Base-by-base conservation (phyloP, 2,113 vertebrate genomes). In the Hemibagrus wyckioides region DNA sequence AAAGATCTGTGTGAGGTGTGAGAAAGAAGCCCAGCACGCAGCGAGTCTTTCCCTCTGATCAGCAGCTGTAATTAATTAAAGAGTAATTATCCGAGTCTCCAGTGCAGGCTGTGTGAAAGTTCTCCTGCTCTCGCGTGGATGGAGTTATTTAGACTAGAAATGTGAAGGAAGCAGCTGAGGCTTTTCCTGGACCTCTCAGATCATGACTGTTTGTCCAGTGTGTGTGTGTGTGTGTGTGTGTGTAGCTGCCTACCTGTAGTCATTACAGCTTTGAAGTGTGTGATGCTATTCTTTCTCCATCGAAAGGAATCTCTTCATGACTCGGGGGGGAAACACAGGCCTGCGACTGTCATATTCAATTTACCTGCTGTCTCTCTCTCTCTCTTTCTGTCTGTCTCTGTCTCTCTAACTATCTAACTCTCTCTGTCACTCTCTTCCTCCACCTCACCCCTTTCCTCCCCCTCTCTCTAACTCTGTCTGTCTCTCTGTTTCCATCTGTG, bases 51-150 rank as follows among this genome's bases (percentile, higher is more conserved):
- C 48, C 48, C 50, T 57, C 77, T 23, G 77, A 56, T 80, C 50
- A 57, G 52, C 50, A 56, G 19, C 19, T 80, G 77, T 36, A 80
- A 80, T 80, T 80, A 80, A 80, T 57, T 56, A 80, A 80, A 57
- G 9, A 1, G 1, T 80, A 36, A 80, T 80, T 80, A 80, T 80
- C 36, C 0, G 13, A 52, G 11, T 52, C 75, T 52, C 75, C 15
- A 50, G 28, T 17, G 75, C 25, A 77, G 75, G 44, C 50, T 52
- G 13, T 77, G 41, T 50, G 75, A 77, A 57, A 80, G n/a, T 80
- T 80, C 50, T 56, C 15, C 48, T 54, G 48, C 48, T 79, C 50
- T 80, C 79, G 3, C 39, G 28, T 54, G 76, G 5, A 33, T 19
- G 15, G 50, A 79, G n/a, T 21, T 80, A 54, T 54, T 80, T 13